These are phyloP conservation scores for Xyrichtys novacula DNA, from an alignment of 2,797 vertebrate genomes.

Conservation along the genomic window DNA sequence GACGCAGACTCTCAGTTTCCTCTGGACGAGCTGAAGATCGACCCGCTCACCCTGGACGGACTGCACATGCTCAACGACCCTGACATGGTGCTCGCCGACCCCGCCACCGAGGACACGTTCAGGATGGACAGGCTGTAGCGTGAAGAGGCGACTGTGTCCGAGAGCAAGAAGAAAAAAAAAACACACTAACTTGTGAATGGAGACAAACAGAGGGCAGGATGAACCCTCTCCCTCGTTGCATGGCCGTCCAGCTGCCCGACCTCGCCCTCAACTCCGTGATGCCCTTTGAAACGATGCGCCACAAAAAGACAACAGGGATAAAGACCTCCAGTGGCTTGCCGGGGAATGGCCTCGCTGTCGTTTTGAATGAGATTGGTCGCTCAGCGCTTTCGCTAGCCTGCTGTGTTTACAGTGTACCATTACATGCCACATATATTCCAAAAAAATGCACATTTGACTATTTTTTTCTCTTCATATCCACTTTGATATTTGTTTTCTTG, in stretches of 20 bases:
- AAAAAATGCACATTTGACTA: slow-evolving; percentile 73
- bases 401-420: slow-evolving; percentile 83
- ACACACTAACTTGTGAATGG: slow-evolving; percentile 63
- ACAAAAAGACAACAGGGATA: slow-evolving; percentile 67
- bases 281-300: slow-evolving; percentile 74
- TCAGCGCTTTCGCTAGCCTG: slow-evolving; percentile 88
- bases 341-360: slow-evolving; percentile 77
- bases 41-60: slow-evolving; percentile 97
- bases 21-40: slow-evolving; percentile 98
- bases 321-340: slow-evolving; percentile 74
- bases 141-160: slow-evolving; percentile 22
- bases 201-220: slow-evolving; percentile 74
- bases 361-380: slow-evolving; percentile 86
- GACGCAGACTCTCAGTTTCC: slow-evolving; percentile 98
- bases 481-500: slow-evolving; percentile 68
- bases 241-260: slow-evolving; percentile 83
- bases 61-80: slow-evolving; percentile 99
- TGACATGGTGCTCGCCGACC: slow-evolving; percentile 97
- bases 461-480: slow-evolving; percentile 67
- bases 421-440: slow-evolving; percentile 82
- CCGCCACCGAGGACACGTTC: slow-evolving; percentile 99
- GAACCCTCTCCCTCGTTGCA: slow-evolving; percentile 82
- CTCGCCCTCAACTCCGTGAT: slow-evolving; percentile 72
- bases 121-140: slow-evolving; percentile 97
- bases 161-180: slow-evolving; percentile 42